Conservation (phyloP, 2,888 invertebrate species). For the Cerastis rubricosa region DNA sequence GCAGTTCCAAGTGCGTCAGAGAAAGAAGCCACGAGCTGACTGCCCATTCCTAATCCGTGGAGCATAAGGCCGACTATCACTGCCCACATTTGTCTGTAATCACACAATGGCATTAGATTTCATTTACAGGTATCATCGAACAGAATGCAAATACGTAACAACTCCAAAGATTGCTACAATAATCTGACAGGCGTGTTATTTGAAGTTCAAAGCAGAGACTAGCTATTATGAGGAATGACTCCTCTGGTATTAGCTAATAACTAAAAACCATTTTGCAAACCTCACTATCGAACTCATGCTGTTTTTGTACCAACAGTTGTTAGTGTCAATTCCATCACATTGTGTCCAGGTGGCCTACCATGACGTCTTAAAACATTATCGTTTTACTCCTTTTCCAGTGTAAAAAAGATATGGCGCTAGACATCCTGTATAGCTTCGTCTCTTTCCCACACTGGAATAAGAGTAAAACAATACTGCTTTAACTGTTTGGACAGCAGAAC, state of each 20-base stretch:
- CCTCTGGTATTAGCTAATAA: not conserved
- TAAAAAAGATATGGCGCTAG: too few species aligned
- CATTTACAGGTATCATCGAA: not conserved
- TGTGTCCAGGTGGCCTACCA: too few species aligned
- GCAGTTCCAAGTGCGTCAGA: slow-evolving; percentile 95
- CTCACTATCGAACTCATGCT: not conserved
- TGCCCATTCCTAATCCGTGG: slow-evolving; percentile 96
- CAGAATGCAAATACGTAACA: not conserved
- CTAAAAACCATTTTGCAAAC: not conserved
- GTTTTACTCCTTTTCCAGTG: too few species aligned
- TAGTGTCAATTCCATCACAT: not conserved
- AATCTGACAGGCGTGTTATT: slow-evolving; percentile 8
- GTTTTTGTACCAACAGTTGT: not conserved
- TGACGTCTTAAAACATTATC: too few species aligned
- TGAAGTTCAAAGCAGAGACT: not conserved
- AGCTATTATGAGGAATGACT: not conserved
- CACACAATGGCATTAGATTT: not conserved
- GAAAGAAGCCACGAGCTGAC: slow-evolving; percentile 96
- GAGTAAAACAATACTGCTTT: too few species aligned
- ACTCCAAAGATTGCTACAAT: slow-evolving; percentile 10
- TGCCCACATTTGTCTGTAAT: slow-evolving; percentile 92
- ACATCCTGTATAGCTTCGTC: too few species aligned
- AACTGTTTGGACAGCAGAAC: not conserved
- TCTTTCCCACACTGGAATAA: too few species aligned
- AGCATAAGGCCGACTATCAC: slow-evolving; percentile 93